phyloP scores from a whole-genome alignment of 2,113 vertebrate species.

The Cebus imitator region DNA sequence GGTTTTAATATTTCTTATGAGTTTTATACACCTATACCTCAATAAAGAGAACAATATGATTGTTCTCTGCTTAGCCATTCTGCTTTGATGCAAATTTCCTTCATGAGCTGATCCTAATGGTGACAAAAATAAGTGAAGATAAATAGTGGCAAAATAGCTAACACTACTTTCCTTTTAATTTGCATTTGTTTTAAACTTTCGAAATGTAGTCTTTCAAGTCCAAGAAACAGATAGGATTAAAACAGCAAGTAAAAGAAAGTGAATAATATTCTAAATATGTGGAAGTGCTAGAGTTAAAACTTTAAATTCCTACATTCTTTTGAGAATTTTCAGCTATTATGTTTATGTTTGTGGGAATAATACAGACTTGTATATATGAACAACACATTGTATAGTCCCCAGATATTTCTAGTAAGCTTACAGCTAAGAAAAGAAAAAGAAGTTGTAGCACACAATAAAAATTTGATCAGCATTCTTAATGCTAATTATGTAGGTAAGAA shows the following conservation, averaged over 20 bases:
- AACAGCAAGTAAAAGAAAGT: background rate
- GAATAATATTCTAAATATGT: background rate
- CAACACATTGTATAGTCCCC: background rate
- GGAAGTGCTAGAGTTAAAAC: background rate
- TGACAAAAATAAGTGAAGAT: background rate
- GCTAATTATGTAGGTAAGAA: constrained; percentile 46
- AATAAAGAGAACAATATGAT: background rate
- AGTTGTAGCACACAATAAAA: background rate
- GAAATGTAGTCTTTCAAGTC: background rate
- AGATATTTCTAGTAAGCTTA: constrained; percentile 14
- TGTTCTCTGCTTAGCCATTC: background rate
- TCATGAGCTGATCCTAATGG: no score
- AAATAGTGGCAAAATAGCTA: background rate
- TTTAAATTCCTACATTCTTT: constrained; percentile 20
- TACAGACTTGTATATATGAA: constrained; percentile 6
- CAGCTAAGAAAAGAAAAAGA: background rate
- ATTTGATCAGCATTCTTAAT: background rate
- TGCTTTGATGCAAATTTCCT: background rate
- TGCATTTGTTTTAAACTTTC: background rate
- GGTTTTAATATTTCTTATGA: background rate
- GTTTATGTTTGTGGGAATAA: background rate
- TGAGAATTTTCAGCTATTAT: background rate
- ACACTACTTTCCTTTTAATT: background rate
- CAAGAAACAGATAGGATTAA: background rate
- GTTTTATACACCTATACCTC: background rate